phyloP scores from a whole-genome alignment of 2,113 vertebrate genomes.

The Leptodactylus fuscus region DNA sequence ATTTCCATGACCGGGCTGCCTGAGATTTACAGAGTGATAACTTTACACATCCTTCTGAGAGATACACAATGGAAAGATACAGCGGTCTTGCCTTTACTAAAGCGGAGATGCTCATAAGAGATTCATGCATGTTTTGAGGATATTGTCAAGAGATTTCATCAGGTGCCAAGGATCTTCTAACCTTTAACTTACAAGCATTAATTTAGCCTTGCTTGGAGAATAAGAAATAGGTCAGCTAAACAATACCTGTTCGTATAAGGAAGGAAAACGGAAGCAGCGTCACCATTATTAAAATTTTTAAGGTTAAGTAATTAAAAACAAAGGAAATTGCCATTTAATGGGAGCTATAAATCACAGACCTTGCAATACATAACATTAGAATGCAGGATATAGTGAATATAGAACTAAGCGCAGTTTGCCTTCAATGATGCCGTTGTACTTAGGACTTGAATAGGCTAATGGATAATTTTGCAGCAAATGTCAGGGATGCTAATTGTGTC shows the following conservation, averaged over 20 bases:
- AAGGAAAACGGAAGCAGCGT: not conserved
- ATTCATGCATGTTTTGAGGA: slow-evolving; percentile 61
- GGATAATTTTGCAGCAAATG: not conserved
- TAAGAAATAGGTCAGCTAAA: slow-evolving; percentile 61
- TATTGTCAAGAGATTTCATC: slow-evolving; percentile 64
- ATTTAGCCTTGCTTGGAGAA: slow-evolving; percentile 56
- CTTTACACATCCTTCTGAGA: slow-evolving; percentile 67
- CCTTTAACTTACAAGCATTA: slow-evolving; percentile 66
- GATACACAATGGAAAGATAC: slow-evolving; percentile 52
- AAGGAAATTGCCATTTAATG: slow-evolving; percentile 20
- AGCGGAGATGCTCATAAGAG: not conserved
- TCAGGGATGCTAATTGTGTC: not conserved
- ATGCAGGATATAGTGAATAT: not conserved
- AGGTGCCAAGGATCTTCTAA: slow-evolving; percentile 31
- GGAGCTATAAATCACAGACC: not conserved
- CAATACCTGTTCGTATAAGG: not conserved
- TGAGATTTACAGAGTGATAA: slow-evolving; percentile 69
- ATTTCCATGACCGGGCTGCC: slow-evolving; percentile 72
- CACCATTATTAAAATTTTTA: not conserved
- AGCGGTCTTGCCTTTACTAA: slow-evolving; percentile 20
- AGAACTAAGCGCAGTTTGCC: not conserved
- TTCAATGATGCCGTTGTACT: not conserved
- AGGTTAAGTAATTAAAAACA: slow-evolving; percentile 22
- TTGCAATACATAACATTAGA: not conserved
- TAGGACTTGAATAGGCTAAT: not conserved